These are phyloP conservation scores for Torymus texanus DNA, from an alignment of 2,888 invertebrate species.

Conservation along the genomic window DNA sequence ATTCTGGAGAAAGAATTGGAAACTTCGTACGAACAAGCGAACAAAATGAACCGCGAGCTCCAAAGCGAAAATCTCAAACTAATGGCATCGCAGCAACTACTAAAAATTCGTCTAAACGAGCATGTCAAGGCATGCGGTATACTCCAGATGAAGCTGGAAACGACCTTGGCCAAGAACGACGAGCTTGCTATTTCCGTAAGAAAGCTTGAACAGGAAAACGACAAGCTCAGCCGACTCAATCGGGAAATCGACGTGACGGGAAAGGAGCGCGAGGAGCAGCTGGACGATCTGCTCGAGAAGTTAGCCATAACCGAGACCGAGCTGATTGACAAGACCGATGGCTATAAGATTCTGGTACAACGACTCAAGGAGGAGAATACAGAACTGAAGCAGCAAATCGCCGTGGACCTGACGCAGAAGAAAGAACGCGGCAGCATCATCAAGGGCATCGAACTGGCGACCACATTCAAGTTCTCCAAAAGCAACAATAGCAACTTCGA, in stretches of 20 bases:
- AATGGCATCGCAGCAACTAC: not conserved
- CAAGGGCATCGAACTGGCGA: too few relatives aligned
- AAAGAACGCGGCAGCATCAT: too few relatives aligned
- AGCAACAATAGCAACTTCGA: too few relatives aligned
- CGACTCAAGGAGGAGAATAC: slow-evolving; percentile 45
- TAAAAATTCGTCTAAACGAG: slow-evolving; percentile 11
- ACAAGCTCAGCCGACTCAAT: slow-evolving; percentile 35
- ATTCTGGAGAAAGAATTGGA: slow-evolving; percentile 43
- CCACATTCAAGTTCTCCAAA: too few relatives aligned
- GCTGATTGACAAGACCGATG: slow-evolving; percentile 11
- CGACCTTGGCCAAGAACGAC: not conserved
- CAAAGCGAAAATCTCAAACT: slow-evolving; percentile 13
- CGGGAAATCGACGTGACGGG: not conserved
- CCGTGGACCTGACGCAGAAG: too few relatives aligned
- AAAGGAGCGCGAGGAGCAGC: slow-evolving; percentile 25
- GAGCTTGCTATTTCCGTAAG: slow-evolving; percentile 2
- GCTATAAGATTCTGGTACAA: slow-evolving; percentile 2
- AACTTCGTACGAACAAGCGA: slow-evolving; percentile 38
- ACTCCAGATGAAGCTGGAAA: not conserved
- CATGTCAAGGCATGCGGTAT: not conserved
- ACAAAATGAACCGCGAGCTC: slow-evolving; percentile 15
- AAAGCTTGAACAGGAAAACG: slow-evolving; percentile 41
- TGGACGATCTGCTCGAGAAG: slow-evolving; percentile 35
- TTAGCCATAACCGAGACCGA: slow-evolving; percentile 50
- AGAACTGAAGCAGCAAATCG: too few relatives aligned